These are phyloP conservation scores for Drosophila peninsularis DNA, from an alignment of 2,888 invertebrate species.

Conservation along the genomic window DNA sequence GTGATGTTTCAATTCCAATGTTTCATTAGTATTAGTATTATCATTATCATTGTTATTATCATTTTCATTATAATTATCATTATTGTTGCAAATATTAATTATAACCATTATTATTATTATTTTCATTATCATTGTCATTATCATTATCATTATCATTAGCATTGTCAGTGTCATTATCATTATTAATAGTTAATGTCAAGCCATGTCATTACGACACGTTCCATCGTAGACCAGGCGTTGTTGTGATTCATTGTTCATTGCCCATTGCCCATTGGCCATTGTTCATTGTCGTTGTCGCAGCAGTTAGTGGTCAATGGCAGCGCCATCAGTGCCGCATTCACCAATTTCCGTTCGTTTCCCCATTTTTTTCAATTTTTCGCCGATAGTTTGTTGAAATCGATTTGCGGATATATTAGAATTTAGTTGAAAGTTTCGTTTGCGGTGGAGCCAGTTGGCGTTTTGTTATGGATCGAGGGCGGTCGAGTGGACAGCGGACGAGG, in stretches of 20 bases:
- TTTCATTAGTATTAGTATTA: neutral
- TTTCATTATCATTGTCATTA: constrained; percentile 37
- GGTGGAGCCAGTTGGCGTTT: constrained; percentile 39
- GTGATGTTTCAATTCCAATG: constrained; percentile 9
- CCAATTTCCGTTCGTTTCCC: constrained; percentile 65
- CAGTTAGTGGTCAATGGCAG: constrained; percentile 30
- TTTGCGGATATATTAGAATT: constrained; percentile 70
- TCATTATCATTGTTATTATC: too few relatives aligned
- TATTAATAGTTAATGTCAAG: constrained; percentile 46
- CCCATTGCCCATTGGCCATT: neutral
- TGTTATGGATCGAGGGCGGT: constrained; percentile 5
- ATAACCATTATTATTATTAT: neutral
- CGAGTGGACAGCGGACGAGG: neutral
- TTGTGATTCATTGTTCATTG: constrained; percentile 1
- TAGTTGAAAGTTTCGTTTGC: constrained; percentile 61
- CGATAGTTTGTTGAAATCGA: constrained; percentile 68
- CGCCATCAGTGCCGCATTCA: constrained; percentile 64
- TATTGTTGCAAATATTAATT: too few relatives aligned
- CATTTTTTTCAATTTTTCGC: constrained; percentile 27
- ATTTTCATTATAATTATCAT: neutral
- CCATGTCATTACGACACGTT: constrained; percentile 33
- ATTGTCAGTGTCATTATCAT: neutral
- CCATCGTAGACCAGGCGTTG: constrained; percentile 6
- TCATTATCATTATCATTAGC: constrained; percentile 31
- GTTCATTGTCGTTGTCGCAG: constrained; percentile 14